Evolutionary conservation across 1,140 invertebrate species (phyloP).

Genomic region (Drosophila nebulosa): DNA sequence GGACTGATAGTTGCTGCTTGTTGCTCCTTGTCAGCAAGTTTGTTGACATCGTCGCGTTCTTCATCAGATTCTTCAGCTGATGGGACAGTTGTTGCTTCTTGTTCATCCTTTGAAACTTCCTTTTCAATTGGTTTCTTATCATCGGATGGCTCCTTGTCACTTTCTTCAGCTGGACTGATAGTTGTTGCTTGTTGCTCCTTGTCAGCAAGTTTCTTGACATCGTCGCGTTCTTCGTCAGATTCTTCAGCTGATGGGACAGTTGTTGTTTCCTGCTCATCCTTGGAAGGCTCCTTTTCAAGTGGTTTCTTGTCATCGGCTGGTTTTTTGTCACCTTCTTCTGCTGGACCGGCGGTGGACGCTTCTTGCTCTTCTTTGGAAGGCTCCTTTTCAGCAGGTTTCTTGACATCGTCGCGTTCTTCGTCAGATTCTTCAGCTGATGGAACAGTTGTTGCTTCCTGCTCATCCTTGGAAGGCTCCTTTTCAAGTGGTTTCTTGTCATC

Average conservation of each 20-base stretch:
- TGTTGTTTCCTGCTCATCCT: neutral
- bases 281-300: conserved; percentile 12
- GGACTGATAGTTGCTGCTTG: neutral
- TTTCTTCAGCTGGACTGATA: too few species aligned
- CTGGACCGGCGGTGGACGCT: too few species aligned
- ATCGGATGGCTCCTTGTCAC: too few species aligned
- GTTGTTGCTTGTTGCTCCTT: neutral
- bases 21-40: conserved; percentile 7
- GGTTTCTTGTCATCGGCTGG: neutral
- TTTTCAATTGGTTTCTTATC: too few species aligned
- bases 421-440: too few species aligned
- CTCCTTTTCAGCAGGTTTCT: too few species aligned
- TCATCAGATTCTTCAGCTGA: conserved; percentile 10
- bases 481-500: too few species aligned
- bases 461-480: too few species aligned
- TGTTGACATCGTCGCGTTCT: neutral
- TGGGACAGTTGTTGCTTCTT: neutral
- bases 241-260: conserved; percentile 23
- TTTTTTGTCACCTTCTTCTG: neutral
- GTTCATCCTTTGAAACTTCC: too few species aligned
- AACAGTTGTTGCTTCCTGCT: too few species aligned
- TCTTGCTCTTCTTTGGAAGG: too few species aligned
- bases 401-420: too few species aligned
- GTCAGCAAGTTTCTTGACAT: conserved; percentile 1
- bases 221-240: neutral